phyloP scores from a whole-genome alignment of 2,113 vertebrate species.

The Trichechus manatus region DNA sequence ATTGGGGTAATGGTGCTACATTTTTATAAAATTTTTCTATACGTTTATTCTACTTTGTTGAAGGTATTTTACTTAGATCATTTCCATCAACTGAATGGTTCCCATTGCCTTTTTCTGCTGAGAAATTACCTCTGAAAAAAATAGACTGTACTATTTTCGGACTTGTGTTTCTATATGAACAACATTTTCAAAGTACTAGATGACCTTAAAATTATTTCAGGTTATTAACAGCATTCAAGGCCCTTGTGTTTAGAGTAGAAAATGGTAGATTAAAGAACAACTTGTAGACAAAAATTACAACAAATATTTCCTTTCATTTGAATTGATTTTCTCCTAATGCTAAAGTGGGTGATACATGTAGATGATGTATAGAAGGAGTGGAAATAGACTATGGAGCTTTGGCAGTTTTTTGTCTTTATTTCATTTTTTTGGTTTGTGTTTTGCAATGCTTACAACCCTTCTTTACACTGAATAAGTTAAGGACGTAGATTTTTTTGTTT shows the following conservation, averaged over 20 bases:
- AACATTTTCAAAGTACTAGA: conserved; percentile 46
- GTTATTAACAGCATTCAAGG: background rate
- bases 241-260: conserved; percentile 31
- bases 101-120: conserved; percentile 56
- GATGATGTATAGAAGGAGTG: conserved; percentile 37
- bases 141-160: conserved; percentile 39
- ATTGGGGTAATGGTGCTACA: conserved; percentile 67
- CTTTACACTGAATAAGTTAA: conserved; percentile 56
- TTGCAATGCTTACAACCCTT: conserved; percentile 29
- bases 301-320: conserved; percentile 34
- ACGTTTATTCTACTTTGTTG: background rate
- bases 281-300: conserved; percentile 15
- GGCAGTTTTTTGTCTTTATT: background rate
- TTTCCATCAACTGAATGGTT: conserved; percentile 38
- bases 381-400: conserved; percentile 21
- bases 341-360: conserved; percentile 1
- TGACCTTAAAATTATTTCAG: conserved; percentile 55
- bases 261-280: conserved; percentile 22
- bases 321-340: conserved; percentile 6
- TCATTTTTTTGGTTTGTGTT: conserved; percentile 27
- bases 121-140: conserved; percentile 66
- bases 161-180: conserved; percentile 60
- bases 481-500: conserved; percentile 35
- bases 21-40: conserved; percentile 38
- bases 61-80: conserved; percentile 45